Evolutionary conservation across 1,140 invertebrate genomes (phyloP).

Genomic region (Euura saliciscinereae): DNA sequence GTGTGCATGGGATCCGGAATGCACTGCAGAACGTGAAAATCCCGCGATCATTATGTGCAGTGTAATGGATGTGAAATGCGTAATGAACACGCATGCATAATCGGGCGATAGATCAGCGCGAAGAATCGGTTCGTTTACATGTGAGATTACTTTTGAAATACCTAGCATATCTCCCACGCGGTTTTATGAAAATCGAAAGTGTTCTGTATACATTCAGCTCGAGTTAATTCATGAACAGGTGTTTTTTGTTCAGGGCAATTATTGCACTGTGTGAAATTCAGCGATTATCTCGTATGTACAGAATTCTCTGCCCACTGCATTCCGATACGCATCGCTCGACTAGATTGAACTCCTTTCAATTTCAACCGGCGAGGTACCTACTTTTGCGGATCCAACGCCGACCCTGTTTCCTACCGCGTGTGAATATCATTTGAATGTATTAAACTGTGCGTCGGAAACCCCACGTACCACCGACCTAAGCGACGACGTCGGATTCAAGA

Average conservation of each 20-base stretch:
- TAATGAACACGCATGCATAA: too few species aligned
- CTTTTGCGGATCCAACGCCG: background rate
- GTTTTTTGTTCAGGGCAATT: too few species aligned
- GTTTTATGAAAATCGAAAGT: background rate
- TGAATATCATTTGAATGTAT: constrained; percentile 52
- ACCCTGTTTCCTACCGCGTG: constrained; percentile 25
- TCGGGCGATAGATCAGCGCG: background rate
- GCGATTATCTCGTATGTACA: too few species aligned
- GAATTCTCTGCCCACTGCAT: too few species aligned
- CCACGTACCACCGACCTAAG: background rate
- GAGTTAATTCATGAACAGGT: background rate
- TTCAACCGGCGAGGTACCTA: background rate
- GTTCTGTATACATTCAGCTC: background rate
- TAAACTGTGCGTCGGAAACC: constrained; percentile 24
- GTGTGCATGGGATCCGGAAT: too few species aligned
- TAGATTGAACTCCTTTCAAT: background rate
- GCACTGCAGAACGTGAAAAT: too few species aligned
- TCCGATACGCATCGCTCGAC: too few species aligned
- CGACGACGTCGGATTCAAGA: background rate
- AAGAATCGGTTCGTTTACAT: background rate
- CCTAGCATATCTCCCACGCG: background rate
- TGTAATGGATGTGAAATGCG: too few species aligned
- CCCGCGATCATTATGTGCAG: too few species aligned
- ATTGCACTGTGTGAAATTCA: too few species aligned
- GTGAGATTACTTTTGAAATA: background rate